Evolutionary conservation across 2,113 vertebrate species (phyloP), one percentile per base, ranked within the genome.

Genomic region (Platycercus adscitus): DNA sequence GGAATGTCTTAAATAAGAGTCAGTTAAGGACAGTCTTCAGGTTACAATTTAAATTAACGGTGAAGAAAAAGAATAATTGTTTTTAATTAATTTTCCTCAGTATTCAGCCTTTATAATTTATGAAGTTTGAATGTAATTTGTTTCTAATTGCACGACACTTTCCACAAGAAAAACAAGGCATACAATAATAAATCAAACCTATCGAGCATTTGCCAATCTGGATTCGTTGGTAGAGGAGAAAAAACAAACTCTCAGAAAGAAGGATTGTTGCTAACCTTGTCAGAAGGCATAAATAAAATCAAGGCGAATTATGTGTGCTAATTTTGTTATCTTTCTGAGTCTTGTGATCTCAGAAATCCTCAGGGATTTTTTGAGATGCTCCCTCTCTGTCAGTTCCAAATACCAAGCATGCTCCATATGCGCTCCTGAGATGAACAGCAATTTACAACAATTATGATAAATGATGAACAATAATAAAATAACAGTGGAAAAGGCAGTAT

Each of bases 251-350:
- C 53, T 69, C 61, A 69, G 66, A 81, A 82, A 72, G n/a, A 61
- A 56, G 9, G 16, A 13, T 15, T 91, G 55, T 52, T 89, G 41
- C 70, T 93, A 77, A 89, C 49, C 35, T 81, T 90, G 71, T 88
- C 79, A 86, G 79, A 60, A 88, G 33, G 50, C 86, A 86, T 39
- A 52, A 94, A 71, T 58, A 86, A 91, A 91, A 94, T 72, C 71
- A 89, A 71, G 64, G 53, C 17, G 50, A 90, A 84, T 91, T 90
- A 83, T 26, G 20, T 9, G n/a, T 26, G 29, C 50, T 94, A 77
- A 95, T 93, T 87, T 79, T 76, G 37, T 91, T 96, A 77, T 81
- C 81, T 96, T 89, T 95, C 79, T 70, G 35, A 86, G 35, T 50
- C 64, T 71, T 94, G 53, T 70, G 63, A 85, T 88, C 79, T 86